These are phyloP conservation scores for Trypoxylon attenuatum DNA, from an alignment of 2,888 invertebrate species.

Conservation along the genomic window DNA sequence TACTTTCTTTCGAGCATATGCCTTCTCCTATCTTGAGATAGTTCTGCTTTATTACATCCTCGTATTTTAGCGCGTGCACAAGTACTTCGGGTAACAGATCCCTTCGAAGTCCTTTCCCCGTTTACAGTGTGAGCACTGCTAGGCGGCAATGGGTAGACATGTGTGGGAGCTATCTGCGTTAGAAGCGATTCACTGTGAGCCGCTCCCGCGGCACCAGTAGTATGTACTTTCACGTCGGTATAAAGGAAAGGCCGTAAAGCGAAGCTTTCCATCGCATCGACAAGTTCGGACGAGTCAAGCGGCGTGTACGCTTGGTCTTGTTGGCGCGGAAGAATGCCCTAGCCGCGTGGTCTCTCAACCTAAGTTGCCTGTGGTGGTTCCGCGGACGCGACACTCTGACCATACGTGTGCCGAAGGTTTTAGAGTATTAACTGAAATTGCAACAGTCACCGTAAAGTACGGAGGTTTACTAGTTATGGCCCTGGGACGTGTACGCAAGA, in stretches of 20 bases:
- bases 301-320: slow-evolving; percentile 7
- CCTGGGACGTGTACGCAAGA: slow-evolving; percentile 6
- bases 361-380: slow-evolving; percentile 36
- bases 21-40: too few species aligned
- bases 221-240: slow-evolving; percentile 36
- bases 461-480: slow-evolving; percentile 51
- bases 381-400: slow-evolving; percentile 24
- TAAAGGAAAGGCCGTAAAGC: slow-evolving; percentile 54
- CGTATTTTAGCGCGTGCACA: too few species aligned
- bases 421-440: slow-evolving; percentile 73
- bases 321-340: neutral
- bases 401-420: slow-evolving; percentile 62
- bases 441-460: slow-evolving; percentile 64
- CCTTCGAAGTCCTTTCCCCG: too few species aligned
- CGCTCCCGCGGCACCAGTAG: neutral
- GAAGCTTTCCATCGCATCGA: slow-evolving; percentile 64
- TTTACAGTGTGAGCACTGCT: too few species aligned
- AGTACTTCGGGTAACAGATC: too few species aligned
- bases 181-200: slow-evolving; percentile 7
- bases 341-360: slow-evolving; percentile 32
- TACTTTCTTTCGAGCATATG: too few species aligned
- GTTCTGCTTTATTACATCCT: too few species aligned
- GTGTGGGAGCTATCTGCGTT: neutral
- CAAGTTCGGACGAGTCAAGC: slow-evolving; percentile 58
- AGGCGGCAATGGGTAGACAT: neutral